phyloP scores from a whole-genome alignment of 92 coral and sea anemone species.

The Actinernus sp. region DNA sequence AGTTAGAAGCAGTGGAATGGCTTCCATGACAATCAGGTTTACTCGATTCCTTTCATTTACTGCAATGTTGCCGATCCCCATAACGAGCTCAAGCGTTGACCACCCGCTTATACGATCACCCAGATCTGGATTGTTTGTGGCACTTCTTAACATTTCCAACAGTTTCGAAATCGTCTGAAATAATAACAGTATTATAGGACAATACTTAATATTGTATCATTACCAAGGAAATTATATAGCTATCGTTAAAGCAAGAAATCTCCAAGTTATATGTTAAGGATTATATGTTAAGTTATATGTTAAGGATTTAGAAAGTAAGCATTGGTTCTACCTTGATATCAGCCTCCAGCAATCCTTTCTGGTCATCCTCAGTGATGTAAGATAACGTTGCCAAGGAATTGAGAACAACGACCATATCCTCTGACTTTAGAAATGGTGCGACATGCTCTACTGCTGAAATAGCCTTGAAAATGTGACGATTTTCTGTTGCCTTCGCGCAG shows the following conservation, averaged over 20 bases:
- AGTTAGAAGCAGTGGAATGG: conserved; percentile 48
- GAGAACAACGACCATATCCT: conserved; percentile 35
- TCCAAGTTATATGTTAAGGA: too few relatives aligned
- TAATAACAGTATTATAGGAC: too few relatives aligned
- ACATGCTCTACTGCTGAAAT: conserved; percentile 58
- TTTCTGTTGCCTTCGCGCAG: too few relatives aligned
- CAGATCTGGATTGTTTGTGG: conserved; percentile 34
- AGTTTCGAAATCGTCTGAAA: conserved; percentile 46
- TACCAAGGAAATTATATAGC: too few relatives aligned
- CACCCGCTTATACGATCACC: conserved; percentile 47
- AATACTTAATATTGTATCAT: too few relatives aligned
- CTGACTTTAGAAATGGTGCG: conserved; percentile 67
- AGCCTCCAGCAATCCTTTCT: too few relatives aligned
- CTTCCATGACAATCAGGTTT: conserved; percentile 49
- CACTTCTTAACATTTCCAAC: conserved; percentile 56
- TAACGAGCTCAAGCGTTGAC: conserved; percentile 75
- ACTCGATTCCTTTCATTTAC: conserved; percentile 64
- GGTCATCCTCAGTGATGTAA: too few relatives aligned
- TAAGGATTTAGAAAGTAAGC: too few relatives aligned
- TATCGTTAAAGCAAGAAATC: too few relatives aligned
- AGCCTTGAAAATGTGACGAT: too few relatives aligned
- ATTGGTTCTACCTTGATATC: too few relatives aligned
- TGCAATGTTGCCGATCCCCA: conserved; percentile 69
- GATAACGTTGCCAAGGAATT: conserved; percentile 68
- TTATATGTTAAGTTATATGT: too few relatives aligned